These are phyloP conservation scores for Gasterosteus nipponicus DNA, from an alignment of 2,113 vertebrate species.

Conservation along the genomic window DNA sequence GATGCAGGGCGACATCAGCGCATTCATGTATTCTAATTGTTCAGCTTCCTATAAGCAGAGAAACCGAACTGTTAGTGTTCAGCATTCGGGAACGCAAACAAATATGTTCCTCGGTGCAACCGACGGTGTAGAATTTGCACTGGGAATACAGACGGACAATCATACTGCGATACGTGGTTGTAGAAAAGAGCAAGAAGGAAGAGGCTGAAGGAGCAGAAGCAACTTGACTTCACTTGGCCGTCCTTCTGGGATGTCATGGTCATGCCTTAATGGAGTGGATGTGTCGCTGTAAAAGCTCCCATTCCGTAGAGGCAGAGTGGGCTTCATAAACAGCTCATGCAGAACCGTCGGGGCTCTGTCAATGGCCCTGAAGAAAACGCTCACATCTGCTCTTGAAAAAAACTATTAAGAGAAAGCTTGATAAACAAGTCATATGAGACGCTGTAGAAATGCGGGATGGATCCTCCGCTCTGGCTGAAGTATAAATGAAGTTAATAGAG, in stretches of 20 bases:
- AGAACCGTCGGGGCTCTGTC: slow-evolving; percentile 54
- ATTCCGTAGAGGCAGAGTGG: slow-evolving; percentile 62
- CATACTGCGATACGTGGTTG: neutral
- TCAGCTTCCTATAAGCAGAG: slow-evolving; percentile 15
- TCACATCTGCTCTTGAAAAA: slow-evolving; percentile 39
- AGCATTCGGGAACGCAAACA: neutral
- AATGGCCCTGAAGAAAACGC: slow-evolving; percentile 43
- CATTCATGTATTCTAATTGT: slow-evolving; percentile 32
- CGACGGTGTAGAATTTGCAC: neutral
- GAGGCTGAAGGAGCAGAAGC: slow-evolving; percentile 25
- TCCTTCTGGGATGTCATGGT: slow-evolving; percentile 71
- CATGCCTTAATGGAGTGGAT: slow-evolving; percentile 73
- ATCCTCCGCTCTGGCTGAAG: slow-evolving; percentile 4
- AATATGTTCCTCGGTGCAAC: neutral
- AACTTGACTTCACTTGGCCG: slow-evolving; percentile 55
- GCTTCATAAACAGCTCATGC: slow-evolving; percentile 64
- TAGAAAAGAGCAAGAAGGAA: slow-evolving; percentile 3
- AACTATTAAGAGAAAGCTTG: slow-evolving; percentile 37
- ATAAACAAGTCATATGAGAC: slow-evolving; percentile 27
- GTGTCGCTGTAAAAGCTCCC: slow-evolving; percentile 76
- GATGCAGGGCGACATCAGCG: slow-evolving; percentile 27
- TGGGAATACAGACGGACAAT: neutral
- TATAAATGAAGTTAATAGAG: slow-evolving; percentile 15
- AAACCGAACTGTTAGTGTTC: neutral
- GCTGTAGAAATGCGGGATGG: slow-evolving; percentile 18